Evolutionary conservation across 2,888 invertebrate species (phyloP).

Genomic region (Chaetogeoica ovagalla): DNA sequence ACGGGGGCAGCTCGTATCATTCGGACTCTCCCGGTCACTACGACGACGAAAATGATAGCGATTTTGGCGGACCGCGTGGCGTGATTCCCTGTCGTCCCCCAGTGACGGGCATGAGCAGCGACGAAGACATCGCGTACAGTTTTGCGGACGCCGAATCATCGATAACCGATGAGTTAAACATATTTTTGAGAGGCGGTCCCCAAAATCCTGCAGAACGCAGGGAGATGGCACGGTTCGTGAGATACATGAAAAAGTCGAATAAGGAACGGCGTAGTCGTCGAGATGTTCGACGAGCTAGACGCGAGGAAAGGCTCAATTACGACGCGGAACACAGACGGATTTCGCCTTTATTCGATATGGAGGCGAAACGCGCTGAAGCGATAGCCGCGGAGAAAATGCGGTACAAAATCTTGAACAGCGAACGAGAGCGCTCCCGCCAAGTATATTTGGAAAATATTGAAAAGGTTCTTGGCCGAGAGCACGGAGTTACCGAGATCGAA

Average conservation of each 20-base stretch:
- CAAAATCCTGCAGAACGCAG: no score
- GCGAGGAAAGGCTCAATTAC: rapidly evolving
- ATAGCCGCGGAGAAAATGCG: no score
- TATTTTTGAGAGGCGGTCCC: neutral
- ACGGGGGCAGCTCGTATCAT: neutral
- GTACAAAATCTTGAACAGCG: no score
- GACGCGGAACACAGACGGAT: neutral
- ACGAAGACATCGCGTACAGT: neutral
- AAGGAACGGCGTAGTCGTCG: neutral
- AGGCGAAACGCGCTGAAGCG: neutral
- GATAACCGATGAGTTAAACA: no score
- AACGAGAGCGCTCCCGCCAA: no score
- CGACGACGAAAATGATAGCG: neutral
- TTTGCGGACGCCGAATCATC: no score
- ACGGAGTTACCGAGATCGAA: no score
- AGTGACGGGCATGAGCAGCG: neutral
- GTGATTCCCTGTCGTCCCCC: neutral
- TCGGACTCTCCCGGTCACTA: neutral
- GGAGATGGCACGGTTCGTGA: neutral
- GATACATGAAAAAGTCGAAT: neutral
- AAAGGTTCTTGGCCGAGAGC: no score
- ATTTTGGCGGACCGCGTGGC: neutral
- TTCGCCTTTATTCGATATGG: neutral
- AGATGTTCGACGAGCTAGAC: neutral
- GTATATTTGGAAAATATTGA: no score